phyloP scores from a whole-genome alignment of 2,888 invertebrate species.

The Ophioninae sp. region DNA sequence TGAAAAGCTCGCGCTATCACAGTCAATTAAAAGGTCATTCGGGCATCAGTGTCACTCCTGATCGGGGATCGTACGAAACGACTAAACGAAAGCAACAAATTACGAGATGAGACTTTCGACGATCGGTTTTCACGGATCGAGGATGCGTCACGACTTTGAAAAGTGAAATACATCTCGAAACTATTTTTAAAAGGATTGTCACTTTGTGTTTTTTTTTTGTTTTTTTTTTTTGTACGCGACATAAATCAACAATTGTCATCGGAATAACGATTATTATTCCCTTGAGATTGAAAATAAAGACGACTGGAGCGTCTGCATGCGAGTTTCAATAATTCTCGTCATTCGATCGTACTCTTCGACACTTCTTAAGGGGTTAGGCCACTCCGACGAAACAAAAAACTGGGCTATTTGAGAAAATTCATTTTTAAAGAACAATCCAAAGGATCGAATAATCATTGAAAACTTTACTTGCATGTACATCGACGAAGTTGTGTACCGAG shows the following conservation, averaged over 20 bases:
- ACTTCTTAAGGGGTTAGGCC: not conserved
- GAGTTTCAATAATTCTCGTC: constrained; percentile 6
- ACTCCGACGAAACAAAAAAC: no score
- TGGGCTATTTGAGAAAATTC: no score
- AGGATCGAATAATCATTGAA: no score
- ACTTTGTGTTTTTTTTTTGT: not conserved
- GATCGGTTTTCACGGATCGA: not conserved
- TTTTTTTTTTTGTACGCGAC: not conserved
- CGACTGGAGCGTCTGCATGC: not conserved
- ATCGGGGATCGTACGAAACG: constrained; percentile 22
- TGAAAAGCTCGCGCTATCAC: constrained; percentile 52
- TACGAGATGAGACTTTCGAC: not conserved
- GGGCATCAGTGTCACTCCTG: constrained; percentile 10
- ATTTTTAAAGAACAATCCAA: no score
- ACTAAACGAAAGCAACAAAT: not conserved
- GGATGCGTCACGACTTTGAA: not conserved
- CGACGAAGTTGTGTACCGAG: no score
- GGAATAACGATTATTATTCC: not conserved
- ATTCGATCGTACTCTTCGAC: constrained; percentile 1
- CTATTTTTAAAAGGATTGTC: constrained; percentile 4
- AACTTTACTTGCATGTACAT: no score
- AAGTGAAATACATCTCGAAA: not conserved
- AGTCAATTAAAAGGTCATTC: constrained; percentile 57
- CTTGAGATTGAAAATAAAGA: constrained; percentile 2
- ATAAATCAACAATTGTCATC: not conserved